Conservation (phyloP, 1,140 invertebrate genomes). For the Temnothorax curvispinosus region DNA sequence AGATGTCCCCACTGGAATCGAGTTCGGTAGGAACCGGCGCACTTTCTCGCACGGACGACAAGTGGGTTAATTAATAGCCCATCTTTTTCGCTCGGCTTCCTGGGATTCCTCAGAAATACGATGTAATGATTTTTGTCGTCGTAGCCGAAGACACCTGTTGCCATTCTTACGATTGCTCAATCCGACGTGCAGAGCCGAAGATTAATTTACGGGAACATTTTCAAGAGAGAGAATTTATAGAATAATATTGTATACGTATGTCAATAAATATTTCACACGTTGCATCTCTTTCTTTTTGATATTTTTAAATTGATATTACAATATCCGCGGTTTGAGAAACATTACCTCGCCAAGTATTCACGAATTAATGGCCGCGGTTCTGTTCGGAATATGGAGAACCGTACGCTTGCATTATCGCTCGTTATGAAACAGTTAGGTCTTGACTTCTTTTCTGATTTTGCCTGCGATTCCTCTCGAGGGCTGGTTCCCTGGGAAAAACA, state of each 20-base stretch:
- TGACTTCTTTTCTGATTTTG: slow-evolving; percentile 1
- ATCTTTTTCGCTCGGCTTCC: slow-evolving; percentile 55
- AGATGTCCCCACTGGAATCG: not conserved
- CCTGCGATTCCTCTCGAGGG: not conserved
- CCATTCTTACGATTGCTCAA: slow-evolving; percentile 53
- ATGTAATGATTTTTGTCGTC: slow-evolving; percentile 54
- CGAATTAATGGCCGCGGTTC: not conserved
- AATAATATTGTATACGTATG: not conserved
- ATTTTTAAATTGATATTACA: not conserved
- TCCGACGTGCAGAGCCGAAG: not conserved
- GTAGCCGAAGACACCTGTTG: slow-evolving; percentile 35
- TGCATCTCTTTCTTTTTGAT: not conserved
- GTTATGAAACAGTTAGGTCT: not conserved
- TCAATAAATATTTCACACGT: not conserved
- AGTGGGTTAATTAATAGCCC: slow-evolving; percentile 55
- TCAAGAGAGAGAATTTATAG: not conserved
- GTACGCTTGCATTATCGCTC: not conserved
- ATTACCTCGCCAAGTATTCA: not conserved
- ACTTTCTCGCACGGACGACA: slow-evolving; percentile 55
- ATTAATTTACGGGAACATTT: not conserved
- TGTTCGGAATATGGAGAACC: not conserved
- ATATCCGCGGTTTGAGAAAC: not conserved
- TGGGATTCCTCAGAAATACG: slow-evolving; percentile 57
- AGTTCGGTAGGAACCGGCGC: slow-evolving; percentile 39
- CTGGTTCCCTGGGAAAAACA: slow-evolving; percentile 20